Base-by-base conservation (phyloP, 2,113 vertebrate genomes). In the Urocynchramus pylzowi region DNA sequence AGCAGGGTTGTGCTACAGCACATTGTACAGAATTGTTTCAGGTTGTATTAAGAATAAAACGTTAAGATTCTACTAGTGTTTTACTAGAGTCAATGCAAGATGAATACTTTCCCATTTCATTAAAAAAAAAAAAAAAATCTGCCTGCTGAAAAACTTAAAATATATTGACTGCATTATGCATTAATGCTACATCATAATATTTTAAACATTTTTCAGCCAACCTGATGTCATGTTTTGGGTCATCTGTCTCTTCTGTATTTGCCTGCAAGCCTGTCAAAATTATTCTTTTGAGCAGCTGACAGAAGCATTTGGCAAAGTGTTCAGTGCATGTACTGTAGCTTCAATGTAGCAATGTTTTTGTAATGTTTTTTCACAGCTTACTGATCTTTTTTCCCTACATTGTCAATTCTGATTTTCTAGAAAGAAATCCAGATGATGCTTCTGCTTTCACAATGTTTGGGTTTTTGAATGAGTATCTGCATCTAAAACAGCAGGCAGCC, bases 371-470 rank as follows among this genome's bases (percentile, higher is more conserved):
- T 89, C 70, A 41, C 44, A 65, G 41, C 31, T 49, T 67, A 65
- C 47, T 94, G 41, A 92, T 89, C 21, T 8, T 41, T 5, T 79
- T 94, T 64, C 94, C n/a, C 45, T 93, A 3, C 56, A 17, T 84
- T 84, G 33, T 59, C 82, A 71, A 94, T 97, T 95, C 44, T 94
- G 12, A 39, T 96, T 84, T 87, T 95, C 63, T 95, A 99, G 99
- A 99, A 98, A 98, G 99, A 96, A 98, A 99, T 95, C 98, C 98
- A 84, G 98, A 98, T 7, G 99, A 99, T 75, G 96, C 98, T 1
- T 98, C 98, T 53, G 98, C 98, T 74, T 99, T 99, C 93, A 98
- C 98, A n/a, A 99, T 99, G 99, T 96, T 99, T 85, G 99, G 99
- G n/a, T 99, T 98, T 95, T 98, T 99, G 90, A 99, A 98, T 88